Conservation (phyloP, 2,797 vertebrate species). For the Eulemur rubriventer region DNA sequence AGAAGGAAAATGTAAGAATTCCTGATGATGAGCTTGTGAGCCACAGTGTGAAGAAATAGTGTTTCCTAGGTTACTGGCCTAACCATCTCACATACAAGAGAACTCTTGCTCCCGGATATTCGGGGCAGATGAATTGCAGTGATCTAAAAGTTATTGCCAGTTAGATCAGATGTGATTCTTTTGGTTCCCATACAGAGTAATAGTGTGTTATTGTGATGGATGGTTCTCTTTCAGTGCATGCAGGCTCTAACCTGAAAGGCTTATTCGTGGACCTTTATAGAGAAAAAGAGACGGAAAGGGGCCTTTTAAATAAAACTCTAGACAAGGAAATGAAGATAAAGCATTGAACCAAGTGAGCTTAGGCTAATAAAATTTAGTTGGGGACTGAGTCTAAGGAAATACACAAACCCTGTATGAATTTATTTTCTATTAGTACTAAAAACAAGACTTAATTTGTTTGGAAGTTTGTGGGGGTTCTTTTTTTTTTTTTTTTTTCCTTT, state of each 20-base stretch:
- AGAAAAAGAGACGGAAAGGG: neutral
- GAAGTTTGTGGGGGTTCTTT: slow-evolving; percentile 55
- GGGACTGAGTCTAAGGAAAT: neutral
- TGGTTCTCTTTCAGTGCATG: neutral
- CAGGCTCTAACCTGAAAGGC: neutral
- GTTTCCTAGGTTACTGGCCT: neutral
- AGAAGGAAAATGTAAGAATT: neutral
- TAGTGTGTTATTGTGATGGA: neutral
- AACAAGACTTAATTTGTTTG: neutral
- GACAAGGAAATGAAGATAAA: slow-evolving; percentile 41
- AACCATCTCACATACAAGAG: neutral
- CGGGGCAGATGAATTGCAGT: neutral
- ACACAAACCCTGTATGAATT: neutral
- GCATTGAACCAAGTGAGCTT: slow-evolving; percentile 1
- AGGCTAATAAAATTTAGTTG: slow-evolving; percentile 16
- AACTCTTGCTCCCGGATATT: neutral
- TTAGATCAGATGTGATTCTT: neutral
- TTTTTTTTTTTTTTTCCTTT: slow-evolving; percentile 61
- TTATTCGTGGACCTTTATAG: neutral
- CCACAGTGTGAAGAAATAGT: neutral
- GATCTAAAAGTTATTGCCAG: neutral
- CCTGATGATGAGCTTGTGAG: neutral
- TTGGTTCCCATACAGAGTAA: neutral
- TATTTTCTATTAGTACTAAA: slow-evolving; percentile 8
- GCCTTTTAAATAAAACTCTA: slow-evolving; percentile 30